Evolutionary conservation across 2,888 invertebrate species (phyloP), one percentile per base, ranked within the genome.

Genomic region (Pegoplata infirma): DNA sequence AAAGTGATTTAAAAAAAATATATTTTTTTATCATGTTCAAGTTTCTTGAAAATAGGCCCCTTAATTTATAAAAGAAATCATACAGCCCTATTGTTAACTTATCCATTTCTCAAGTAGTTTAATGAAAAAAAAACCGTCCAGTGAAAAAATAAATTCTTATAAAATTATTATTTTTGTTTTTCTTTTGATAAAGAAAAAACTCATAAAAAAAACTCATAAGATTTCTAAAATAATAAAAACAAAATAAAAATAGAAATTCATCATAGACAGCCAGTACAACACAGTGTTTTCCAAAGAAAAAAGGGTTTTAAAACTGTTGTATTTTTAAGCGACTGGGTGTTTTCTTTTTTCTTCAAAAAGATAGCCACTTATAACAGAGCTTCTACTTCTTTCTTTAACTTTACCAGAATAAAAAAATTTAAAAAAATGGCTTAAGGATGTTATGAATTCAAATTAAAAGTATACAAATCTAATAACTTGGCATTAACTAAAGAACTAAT

Each of bases 381-480:
- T 28, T 40, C 40, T 16, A 51, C 5, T 32, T 19, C 10, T 19
- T 12, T 6, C 56, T 19, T 32, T 12, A n/a, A 40, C 25, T 25
- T 6, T 25, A 55, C 23, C n/a, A n/a, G n/a, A n/a, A n/a, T n/a
- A n/a, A n/a, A n/a, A n/a, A n/a, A n/a, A n/a, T 56, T 51, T 40
- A 51, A 55, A 25, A 40, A 71, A 72, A 72, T 79, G 79, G 71
- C 79, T 79, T 79, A 76, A 82, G 81, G 81, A 85, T 87, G 87
- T 87, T 87, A 85, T 88, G 87, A 87, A 87, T 87, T 87, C 88
- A 87, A 88, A 87, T 87, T 88, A 87, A 87, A 87, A 88, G 86
- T 86, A 87, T 86, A 87, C 87, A 87, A 87, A 88, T 87, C 87
- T 86, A 87, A 87, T 86, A 87, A 88, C 84, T 86, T 85, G 67